Base-by-base conservation (phyloP, 2,888 invertebrate genomes). In the Polyploca ridens region DNA sequence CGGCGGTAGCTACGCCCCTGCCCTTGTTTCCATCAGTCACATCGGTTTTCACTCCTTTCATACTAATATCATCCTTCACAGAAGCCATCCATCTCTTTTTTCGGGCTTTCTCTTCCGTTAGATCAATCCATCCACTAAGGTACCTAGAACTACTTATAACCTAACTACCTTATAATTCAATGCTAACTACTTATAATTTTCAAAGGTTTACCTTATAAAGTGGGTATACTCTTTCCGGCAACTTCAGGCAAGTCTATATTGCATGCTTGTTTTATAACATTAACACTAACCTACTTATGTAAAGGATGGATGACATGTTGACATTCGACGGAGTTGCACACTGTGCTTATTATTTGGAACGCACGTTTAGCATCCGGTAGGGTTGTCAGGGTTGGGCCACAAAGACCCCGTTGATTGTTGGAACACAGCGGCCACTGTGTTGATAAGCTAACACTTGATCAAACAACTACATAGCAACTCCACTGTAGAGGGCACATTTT, bases 381-480 rank as follows among this genome's bases (percentile, higher is more conserved):
- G 84, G 86, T 88, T 83, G 83, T 71, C 80, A 77, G 77, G 76
- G 79, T 73, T 74, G 66, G 68, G 65, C 63, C 66, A 85, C 83
- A 90, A 90, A 85, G 88, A 81, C 72, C 75, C 69, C 83, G 75
- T 88, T 89, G 84, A 88, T 85, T 70, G 71, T 71, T 64, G 66
- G 72, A 78, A 67, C 66, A 88, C 84, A 89, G 83, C 78, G 78
- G 69, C 69, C 71, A 72, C 82, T 82, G 81, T 88, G 78, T 85
- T 89, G 90, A 89, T 90, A 89, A 87, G 78, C 82, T 76, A 79
- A 86, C 91, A 91, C 91, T 91, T 92, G 91, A 90, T 89, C 90
- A 92, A 92, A 92, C 87, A 91, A 76, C 70, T 73, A 71, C 75
- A 72, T 76, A 76, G 69, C 78, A 66, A 63, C 68, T 63, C 63